Percentiles rank a stretch among this genome's conserved stretches.
Evolutionary conservation across 2,888 invertebrate genomes (phyloP).

Genomic region (Fabriciana adippe): DNA sequence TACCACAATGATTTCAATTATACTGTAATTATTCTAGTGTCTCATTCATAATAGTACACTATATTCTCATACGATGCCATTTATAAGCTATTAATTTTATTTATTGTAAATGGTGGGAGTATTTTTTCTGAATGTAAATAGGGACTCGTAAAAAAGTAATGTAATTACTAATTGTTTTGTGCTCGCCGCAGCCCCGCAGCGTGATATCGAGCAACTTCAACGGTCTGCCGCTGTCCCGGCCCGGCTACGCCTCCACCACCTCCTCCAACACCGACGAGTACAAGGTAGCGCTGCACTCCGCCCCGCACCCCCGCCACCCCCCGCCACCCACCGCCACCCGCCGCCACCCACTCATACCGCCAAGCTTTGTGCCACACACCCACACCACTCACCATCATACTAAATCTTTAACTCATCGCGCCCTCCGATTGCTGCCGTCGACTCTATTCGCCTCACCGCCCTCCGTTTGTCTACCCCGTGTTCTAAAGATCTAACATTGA

Average conservation of each 20-base stretch:
- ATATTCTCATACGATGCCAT: too few relatives aligned
- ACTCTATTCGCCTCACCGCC: conserved; percentile 19
- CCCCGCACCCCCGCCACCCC: conserved; percentile 51
- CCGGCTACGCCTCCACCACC: conserved; percentile 61
- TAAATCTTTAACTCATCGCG: conserved; percentile 4
- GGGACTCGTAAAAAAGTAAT: conserved; percentile 3
- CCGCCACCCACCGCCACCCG: conserved; percentile 25
- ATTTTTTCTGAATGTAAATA: background rate
- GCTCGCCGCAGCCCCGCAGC: conserved; percentile 62
- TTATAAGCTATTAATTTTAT: too few relatives aligned
- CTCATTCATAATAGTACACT: too few relatives aligned
- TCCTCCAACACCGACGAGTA: conserved; percentile 56
- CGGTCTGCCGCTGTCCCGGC: conserved; percentile 67
- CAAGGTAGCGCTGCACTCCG: conserved; percentile 58
- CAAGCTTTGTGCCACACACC: conserved; percentile 16
- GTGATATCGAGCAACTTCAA: conserved; percentile 65
- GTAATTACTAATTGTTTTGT: conserved; percentile 39
- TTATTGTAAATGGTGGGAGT: conserved; percentile 15
- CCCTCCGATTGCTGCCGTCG: conserved; percentile 22
- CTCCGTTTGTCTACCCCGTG: conserved; percentile 30
- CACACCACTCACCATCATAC: conserved; percentile 5
- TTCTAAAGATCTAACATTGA: conserved; percentile 45
- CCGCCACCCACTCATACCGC: background rate
- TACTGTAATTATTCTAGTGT: too few relatives aligned
- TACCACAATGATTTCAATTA: too few relatives aligned